phyloP scores from a whole-genome alignment of 2,888 invertebrate genomes.

The Nebria salina region DNA sequence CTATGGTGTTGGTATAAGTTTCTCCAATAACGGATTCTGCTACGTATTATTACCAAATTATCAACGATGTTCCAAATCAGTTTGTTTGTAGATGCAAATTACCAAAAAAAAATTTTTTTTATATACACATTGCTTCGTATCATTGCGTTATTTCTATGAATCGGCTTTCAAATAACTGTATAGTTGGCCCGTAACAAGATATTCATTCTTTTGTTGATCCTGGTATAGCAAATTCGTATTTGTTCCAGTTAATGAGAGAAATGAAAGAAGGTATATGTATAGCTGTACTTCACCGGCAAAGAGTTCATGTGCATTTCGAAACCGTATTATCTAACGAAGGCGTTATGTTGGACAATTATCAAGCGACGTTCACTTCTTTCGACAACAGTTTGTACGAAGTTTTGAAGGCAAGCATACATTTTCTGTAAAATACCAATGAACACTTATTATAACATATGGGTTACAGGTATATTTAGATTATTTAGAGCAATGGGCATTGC shows the following conservation, averaged over 20 bases:
- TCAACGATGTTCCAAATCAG: too few relatives aligned
- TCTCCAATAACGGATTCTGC: too few relatives aligned
- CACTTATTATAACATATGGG: not conserved
- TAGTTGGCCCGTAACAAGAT: not conserved
- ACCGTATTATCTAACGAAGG: conserved; percentile 67
- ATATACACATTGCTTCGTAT: too few relatives aligned
- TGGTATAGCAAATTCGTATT: not conserved
- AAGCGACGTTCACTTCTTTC: conserved; percentile 74
- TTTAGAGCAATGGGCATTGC: conserved; percentile 82
- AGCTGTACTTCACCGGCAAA: conserved; percentile 82
- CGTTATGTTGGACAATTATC: conserved; percentile 64
- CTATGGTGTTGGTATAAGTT: too few relatives aligned
- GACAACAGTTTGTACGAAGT: conserved; percentile 80
- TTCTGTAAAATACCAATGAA: conserved; percentile 5
- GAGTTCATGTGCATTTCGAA: conserved; percentile 74
- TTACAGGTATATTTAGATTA: conserved; percentile 84
- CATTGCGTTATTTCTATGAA: too few relatives aligned
- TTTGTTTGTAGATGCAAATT: too few relatives aligned
- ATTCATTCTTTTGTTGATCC: conserved; percentile 5
- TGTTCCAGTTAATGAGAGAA: conserved; percentile 80
- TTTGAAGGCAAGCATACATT: conserved; percentile 67
- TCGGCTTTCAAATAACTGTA: too few relatives aligned
- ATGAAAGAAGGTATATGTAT: conserved; percentile 88
- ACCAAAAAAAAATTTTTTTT: too few relatives aligned
- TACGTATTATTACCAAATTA: too few relatives aligned